Conservation (phyloP, 2,113 vertebrate species). For the Struthio camelus region DNA sequence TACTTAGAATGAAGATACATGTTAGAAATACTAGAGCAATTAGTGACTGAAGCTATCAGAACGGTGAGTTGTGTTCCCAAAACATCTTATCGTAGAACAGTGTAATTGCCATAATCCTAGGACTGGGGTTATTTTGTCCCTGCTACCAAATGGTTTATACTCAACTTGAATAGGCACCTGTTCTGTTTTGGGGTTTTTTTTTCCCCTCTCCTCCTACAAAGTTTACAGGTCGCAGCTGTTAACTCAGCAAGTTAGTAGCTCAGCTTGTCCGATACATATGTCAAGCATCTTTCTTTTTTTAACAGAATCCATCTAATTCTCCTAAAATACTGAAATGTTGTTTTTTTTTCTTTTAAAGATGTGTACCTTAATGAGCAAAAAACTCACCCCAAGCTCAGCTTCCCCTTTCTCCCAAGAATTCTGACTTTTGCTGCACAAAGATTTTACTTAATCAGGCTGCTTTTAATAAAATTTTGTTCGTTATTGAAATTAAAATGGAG, state of each 20-base stretch:
- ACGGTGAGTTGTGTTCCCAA: neutral
- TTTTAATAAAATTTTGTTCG: neutral
- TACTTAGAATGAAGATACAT: neutral
- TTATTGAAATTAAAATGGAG: neutral
- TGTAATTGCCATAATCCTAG: neutral
- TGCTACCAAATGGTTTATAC: neutral
- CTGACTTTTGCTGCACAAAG: no score
- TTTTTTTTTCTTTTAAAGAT: neutral
- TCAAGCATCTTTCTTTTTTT: neutral
- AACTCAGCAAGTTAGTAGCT: neutral
- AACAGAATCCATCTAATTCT: neutral
- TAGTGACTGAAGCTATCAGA: neutral
- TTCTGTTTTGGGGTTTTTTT: neutral
- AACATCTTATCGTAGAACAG: neutral
- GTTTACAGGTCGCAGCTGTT: slow-evolving; percentile 29
- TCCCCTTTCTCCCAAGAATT: no score
- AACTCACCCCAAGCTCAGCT: neutral
- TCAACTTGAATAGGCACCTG: neutral
- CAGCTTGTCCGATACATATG: neutral
- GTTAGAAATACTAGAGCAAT: neutral
- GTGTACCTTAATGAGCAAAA: neutral
- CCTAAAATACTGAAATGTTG: neutral
- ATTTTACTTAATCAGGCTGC: neutral
- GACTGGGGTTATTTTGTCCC: neutral
- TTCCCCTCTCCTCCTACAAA: neutral